Evolutionary conservation across 2,113 vertebrate species (phyloP).

Genomic region (Numenius arquata): DNA sequence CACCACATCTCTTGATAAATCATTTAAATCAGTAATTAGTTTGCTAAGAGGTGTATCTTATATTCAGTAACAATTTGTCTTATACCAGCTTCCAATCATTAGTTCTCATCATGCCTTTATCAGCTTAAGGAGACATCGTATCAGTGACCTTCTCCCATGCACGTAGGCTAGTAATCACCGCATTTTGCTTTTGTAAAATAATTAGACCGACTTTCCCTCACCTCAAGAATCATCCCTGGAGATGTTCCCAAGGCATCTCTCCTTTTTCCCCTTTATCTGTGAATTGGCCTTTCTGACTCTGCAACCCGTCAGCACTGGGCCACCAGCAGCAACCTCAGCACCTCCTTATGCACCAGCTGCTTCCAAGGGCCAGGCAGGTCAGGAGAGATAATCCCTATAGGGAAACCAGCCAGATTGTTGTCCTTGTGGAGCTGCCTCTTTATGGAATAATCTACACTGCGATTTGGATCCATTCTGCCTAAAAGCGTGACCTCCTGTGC

Average conservation of each 20-base stretch:
- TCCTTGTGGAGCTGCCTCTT: background rate
- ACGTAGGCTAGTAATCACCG: background rate
- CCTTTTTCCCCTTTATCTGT: background rate
- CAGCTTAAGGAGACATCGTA: background rate
- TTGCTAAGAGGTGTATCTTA: background rate
- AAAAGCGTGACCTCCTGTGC: background rate
- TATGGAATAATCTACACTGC: background rate
- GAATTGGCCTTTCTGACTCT: background rate
- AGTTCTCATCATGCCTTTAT: background rate
- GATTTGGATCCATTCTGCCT: background rate
- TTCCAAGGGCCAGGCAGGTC: background rate
- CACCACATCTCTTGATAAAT: background rate
- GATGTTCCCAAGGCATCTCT: background rate
- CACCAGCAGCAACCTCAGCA: background rate
- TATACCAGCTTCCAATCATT: background rate
- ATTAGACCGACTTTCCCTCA: background rate
- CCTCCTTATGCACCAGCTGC: background rate
- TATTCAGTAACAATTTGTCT: background rate
- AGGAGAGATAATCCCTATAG: background rate
- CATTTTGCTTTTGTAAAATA: background rate
- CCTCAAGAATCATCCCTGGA: background rate
- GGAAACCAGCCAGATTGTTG: background rate
- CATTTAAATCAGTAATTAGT: background rate
- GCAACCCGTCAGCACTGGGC: background rate
- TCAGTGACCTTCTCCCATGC: background rate